Evolutionary conservation across 2,113 vertebrate genomes (phyloP), one percentile per base, ranked within the genome.

Genomic region (Lanius ludovicianus): DNA sequence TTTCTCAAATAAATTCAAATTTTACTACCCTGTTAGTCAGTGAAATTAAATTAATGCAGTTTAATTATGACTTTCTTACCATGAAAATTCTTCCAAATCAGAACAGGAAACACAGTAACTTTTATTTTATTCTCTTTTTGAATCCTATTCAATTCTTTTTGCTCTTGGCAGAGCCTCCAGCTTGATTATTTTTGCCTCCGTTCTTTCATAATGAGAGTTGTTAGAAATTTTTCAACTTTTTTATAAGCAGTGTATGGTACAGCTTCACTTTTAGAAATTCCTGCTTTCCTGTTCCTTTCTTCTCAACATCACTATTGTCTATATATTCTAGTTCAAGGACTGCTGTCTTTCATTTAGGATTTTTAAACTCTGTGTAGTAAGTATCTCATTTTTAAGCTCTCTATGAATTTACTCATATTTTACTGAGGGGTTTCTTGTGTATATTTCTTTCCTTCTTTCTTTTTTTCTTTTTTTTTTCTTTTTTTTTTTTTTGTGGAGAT

Each of bases 291-390:
- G 4, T n/a, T 74, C 22, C 53, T 83, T 88, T 80, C 47, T 89
- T 60, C 57, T 79, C 67, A 44, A 13, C 11, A 13, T 76, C 60
- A 30, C 17, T 62, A 27, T 76, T 90, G 49, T 77, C 82, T 77
- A 27, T 33, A 16, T 69, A 67, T 60, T 77, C 49, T 65, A 24
- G 35, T 79, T 74, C 39, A n/a, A 83, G 56, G 65, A 68, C 63
- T 69, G 5, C 70, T 94, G 84, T 90, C 78, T 92, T 92, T 88
- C 83, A 86, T 97, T 85, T 90, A 80, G 67, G 33, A 65, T 80
- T 79, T 92, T 15, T 94, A 92, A 96, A 90, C 50, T 90, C 27
- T 76, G 39, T 69, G 33, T 47, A 89, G 22, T 67, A 94, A 94
- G 83, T 56, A 87, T 80, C 49, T 90, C 28, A 79, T 85, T 94